Base-by-base conservation (phyloP, 2,797 vertebrate genomes). In the Aselliscus stoliczkanus region DNA sequence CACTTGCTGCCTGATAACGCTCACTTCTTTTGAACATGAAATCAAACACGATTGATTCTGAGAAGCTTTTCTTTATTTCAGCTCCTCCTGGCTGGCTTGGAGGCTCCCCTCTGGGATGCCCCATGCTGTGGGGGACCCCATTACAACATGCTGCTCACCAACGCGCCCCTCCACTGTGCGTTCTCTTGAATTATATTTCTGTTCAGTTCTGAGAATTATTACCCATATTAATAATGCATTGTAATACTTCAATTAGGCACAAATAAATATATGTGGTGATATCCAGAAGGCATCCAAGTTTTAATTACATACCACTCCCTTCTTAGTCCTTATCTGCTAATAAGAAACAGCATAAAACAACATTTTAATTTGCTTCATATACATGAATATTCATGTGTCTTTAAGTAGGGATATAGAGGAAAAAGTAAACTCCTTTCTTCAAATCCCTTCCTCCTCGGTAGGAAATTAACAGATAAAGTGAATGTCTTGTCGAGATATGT, bases 331-430 rank as follows among this genome's bases (percentile, higher is more conserved):
- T 77, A 39, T 47, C 25, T 56, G 31, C 44, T 72, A 14, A 42
- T 62, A 79, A 70, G 14, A 56, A 70, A 39, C 15, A n/a, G 1
- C 27, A 62, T 15, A 60, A 79, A n/a, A 69, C 31, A 62, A 83
- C 70, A 86, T 70, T 86, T 70, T 60, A n/a, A 69, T 79, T 86
- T 50, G 21, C 27, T n/a, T 79, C 65, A 70, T 25, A 69, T 62
- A 70, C 1, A 47, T 1, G 9, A 50, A 75, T 47, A 65, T 58
- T 56, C 75, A 82, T 73, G 37, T 9, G 47, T 75, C 17, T 27
- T 82, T 65, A 67, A 58, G 10, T 18, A 11, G 20, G 39, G 20
- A 27, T 47, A 67, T n/a, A 75, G 60, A 82, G 14, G 29, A 82
- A 67, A 50, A 50, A 50, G 47, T 50, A 50, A 50, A 13, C 47